Base-by-base conservation (phyloP, 92 coral and sea anemone genomes). In the Bergia sp. region DNA sequence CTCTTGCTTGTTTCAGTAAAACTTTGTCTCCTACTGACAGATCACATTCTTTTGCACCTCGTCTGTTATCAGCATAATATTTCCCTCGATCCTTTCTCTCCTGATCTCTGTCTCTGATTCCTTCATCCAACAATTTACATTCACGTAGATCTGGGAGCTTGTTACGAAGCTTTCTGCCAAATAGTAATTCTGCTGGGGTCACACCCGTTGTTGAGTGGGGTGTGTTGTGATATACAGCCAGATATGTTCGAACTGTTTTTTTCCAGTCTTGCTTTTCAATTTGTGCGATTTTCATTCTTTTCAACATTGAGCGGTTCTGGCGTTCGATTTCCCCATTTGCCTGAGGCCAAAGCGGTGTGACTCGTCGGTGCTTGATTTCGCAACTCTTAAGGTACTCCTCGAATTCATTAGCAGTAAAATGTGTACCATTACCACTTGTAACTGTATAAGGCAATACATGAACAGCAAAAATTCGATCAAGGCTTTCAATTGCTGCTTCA, bases 181-280 rank as follows among this genome's bases (percentile, higher is more conserved):
- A 92, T n/a, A 90, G 61, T 81, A 90, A 47, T 76, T 90, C 90
- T 21, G 92, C 89, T 10, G 92, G 93, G 86, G 89, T 50, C 15
- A 90, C 89, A 23, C 91, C 91, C 55, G 95, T 92, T 0, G 87
- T 80, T 61, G 91, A 77, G 87, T 91, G 93, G 9, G 90, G 93
- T 0, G 91, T 29, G 29, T 29, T 29, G 29, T 29, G 29, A 29
- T 29, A 29, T 29, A 29, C 29, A 29, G 29, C 29, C 88, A 82
- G 76, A 76, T 76, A 90, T 45, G 79, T 90, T 4, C 57, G 49
- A 9, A 87, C 87, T 10, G 81, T 92, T 44, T 13, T 40, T 66
- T 82, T 86, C 86, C 78, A 81, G 67, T 85, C 81, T 66, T 47
- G 3, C 66, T 74, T 85, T 15, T 87, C 73, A 5, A 55, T 89